phyloP scores from a whole-genome alignment of 2,113 vertebrate species.

The Gila orcuttii region DNA sequence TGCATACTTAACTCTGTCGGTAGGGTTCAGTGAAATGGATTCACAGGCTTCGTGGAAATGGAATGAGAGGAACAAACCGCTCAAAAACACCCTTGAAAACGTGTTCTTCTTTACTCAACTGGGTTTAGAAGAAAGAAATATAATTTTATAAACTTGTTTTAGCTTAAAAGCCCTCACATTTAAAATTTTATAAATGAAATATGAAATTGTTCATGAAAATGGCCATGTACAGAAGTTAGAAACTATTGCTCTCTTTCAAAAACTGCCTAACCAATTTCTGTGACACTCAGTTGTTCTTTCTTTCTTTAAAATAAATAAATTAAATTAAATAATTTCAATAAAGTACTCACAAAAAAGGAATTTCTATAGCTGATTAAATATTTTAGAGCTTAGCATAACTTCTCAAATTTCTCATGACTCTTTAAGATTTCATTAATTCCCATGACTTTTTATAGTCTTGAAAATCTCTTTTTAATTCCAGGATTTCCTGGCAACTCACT shows the following conservation, averaged over 20 bases:
- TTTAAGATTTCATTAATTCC: neutral
- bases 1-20: constrained; percentile 69
- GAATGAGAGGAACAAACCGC: neutral
- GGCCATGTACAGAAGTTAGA: neutral
- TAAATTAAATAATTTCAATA: neutral
- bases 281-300: neutral
- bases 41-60: neutral
- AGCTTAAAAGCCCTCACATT: neutral
- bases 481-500: neutral
- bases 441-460: neutral
- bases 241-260: neutral
- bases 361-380: neutral
- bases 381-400: neutral
- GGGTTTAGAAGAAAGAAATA: neutral
- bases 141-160: neutral
- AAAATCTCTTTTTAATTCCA: neutral
- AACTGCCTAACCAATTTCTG: neutral
- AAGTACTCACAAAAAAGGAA: neutral
- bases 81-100: neutral
- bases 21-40: constrained; percentile 20
- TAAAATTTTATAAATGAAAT: neutral
- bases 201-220: neutral
- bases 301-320: too few species aligned
- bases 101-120: neutral
- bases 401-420: neutral